Conservation (phyloP, 2,888 invertebrate genomes). For the Eugnorisma glareosa region DNA sequence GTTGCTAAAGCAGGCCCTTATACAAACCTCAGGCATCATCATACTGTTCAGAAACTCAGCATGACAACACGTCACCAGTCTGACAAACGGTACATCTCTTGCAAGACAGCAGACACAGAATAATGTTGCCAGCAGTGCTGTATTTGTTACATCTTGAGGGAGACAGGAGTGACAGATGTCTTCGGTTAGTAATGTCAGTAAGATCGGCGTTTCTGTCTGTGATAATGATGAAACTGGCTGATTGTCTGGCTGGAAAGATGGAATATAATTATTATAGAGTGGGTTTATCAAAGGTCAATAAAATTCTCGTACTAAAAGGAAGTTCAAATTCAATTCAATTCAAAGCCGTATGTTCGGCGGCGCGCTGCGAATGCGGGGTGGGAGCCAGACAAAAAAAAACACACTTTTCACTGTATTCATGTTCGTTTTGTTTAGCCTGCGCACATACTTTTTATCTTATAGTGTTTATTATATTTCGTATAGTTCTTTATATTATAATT, state of each 20-base stretch:
- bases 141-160: background rate
- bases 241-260: background rate
- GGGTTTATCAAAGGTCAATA: too few relatives aligned
- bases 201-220: background rate
- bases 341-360: too few relatives aligned
- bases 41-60: constrained; percentile 63
- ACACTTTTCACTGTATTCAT: too few relatives aligned
- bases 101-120: constrained; percentile 71
- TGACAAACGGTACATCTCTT: constrained; percentile 56
- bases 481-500: too few relatives aligned
- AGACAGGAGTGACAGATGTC: background rate
- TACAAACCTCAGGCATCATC: constrained; percentile 59
- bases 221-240: background rate
- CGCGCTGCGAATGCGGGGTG: too few relatives aligned
- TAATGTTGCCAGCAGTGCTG: background rate
- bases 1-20: too few relatives aligned
- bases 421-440: too few relatives aligned
- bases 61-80: constrained; percentile 65
- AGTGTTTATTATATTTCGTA: too few relatives aligned
- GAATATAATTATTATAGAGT: background rate
- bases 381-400: too few relatives aligned
- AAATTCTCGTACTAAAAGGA: too few relatives aligned
- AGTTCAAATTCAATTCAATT: too few relatives aligned
- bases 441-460: too few relatives aligned
- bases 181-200: background rate